Evolutionary conservation across 2,113 vertebrate genomes (phyloP).

Genomic region (pig (Sus scrofa)): DNA sequence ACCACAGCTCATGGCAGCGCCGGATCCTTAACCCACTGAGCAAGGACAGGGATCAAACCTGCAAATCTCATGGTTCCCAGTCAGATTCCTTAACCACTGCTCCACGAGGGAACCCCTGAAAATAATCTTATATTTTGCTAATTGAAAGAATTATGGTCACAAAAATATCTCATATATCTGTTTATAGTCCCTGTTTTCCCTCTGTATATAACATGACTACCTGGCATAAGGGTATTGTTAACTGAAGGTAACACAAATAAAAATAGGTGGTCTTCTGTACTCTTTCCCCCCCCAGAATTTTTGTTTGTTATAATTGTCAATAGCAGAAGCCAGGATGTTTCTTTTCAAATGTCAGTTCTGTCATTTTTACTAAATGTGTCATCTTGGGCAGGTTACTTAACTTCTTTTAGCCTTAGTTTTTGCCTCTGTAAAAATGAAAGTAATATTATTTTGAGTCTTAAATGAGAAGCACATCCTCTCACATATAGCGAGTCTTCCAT

Average conservation of each 20-base stretch:
- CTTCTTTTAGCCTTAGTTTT: conserved; percentile 26
- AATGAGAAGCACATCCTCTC: background rate
- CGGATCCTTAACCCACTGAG: too few species aligned
- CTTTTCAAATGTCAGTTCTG: background rate
- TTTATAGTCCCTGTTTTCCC: background rate
- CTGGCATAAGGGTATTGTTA: conserved; percentile 1
- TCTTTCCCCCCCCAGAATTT: background rate
- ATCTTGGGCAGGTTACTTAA: background rate
- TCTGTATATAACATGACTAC: background rate
- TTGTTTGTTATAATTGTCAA: background rate
- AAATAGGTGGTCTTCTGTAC: background rate
- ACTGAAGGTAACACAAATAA: conserved; percentile 30
- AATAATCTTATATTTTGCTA: conserved; percentile 44
- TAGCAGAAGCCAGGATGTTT: conserved; percentile 21
- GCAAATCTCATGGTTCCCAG: too few species aligned
- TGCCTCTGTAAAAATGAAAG: background rate
- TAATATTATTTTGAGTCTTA: background rate
- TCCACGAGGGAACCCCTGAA: background rate
- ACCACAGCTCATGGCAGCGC: too few species aligned
- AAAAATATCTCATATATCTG: conserved; percentile 7
- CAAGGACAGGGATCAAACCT: too few species aligned
- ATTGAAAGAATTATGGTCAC: conserved; percentile 22
- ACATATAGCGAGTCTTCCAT: background rate
- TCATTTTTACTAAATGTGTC: background rate
- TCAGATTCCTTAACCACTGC: too few species aligned